Evolutionary conservation across 2,113 vertebrate genomes (phyloP).

Genomic region (Lutjanus erythropterus): DNA sequence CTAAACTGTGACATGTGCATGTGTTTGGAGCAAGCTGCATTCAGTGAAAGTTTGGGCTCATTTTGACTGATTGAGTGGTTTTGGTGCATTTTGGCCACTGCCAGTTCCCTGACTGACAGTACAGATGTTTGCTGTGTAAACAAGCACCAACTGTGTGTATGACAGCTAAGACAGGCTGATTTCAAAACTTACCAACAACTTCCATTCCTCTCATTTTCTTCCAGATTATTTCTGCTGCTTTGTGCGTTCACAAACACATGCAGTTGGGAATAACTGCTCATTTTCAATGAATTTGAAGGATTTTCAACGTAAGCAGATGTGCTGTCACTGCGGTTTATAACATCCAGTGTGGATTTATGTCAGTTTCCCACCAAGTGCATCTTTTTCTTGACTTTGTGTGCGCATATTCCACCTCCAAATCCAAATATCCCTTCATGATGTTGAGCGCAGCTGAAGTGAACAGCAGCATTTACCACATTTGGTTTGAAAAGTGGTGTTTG

Average conservation of each 20-base stretch:
- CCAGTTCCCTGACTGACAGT: slow-evolving; percentile 15
- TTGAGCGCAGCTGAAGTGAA: neutral
- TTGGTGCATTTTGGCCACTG: slow-evolving; percentile 8
- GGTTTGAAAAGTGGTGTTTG: slow-evolving; percentile 1
- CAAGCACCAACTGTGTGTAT: slow-evolving; percentile 12
- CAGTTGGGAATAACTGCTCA: neutral
- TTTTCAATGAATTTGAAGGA: neutral
- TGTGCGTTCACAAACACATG: neutral
- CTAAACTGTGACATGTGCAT: neutral
- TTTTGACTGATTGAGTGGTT: slow-evolving; percentile 5
- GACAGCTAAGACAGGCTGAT: slow-evolving; percentile 18
- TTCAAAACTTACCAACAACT: neutral
- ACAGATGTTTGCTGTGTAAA: slow-evolving; percentile 42
- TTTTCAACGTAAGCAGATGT: neutral
- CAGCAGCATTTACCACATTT: neutral
- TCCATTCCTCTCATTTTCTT: neutral
- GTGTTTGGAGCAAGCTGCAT: neutral
- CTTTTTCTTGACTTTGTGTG: neutral
- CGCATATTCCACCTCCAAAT: neutral
- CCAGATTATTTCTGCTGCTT: neutral
- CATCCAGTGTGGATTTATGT: neutral
- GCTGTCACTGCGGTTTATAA: neutral
- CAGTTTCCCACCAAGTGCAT: neutral
- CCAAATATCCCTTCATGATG: neutral
- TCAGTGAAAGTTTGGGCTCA: neutral